Evolutionary conservation across 2,797 vertebrate species (phyloP), one percentile per base, ranked within the genome.

Genomic region (Choloepus didactylus): DNA sequence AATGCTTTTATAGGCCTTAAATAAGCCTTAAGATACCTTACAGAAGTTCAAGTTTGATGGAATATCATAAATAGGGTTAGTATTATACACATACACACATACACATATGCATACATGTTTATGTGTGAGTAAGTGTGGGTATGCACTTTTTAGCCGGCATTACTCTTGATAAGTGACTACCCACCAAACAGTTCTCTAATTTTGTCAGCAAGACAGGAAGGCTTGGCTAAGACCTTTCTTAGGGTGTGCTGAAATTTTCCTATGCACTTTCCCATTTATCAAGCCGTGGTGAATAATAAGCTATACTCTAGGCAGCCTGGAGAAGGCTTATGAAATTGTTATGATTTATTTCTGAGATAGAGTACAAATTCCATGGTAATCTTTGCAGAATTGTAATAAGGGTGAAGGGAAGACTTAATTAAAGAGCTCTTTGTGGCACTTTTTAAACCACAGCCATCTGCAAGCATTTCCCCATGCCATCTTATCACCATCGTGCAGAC

Each of bases 331-430:
- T 95, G 97, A 97, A 98, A 98, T 97, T 97, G 97, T 98, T 97
- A 96, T 97, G 98, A 98, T 98, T 98, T 97, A 96, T 98, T 98
- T 98, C 96, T 93, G 94, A 97, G 97, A 98, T 97, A 98, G 82
- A 98, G 97, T 96, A 97, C 95, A 97, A 97, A 98, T 98, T 98
- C 97, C 96, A 95, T 21, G 64, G 96, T 98, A 98, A 98, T 98
- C 96, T 91, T 97, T 95, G 85, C 96, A 88, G 95, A 98, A 98
- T 98, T 98, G 98, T 98, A 98, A 98, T 98, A 97, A 98, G 97
- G 90, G 77, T 77, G 75, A 98, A 98, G 95, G 97, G 97, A 98
- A 98, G 98, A 98, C 98, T 98, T 98, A 98, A 98, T 98, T 98
- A 98, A 98, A 97, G 97, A 91, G 95, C 93, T 89, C 95, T 98